Base-by-base conservation (phyloP, 2,797 vertebrate genomes). In the Australoheros facetus region DNA sequence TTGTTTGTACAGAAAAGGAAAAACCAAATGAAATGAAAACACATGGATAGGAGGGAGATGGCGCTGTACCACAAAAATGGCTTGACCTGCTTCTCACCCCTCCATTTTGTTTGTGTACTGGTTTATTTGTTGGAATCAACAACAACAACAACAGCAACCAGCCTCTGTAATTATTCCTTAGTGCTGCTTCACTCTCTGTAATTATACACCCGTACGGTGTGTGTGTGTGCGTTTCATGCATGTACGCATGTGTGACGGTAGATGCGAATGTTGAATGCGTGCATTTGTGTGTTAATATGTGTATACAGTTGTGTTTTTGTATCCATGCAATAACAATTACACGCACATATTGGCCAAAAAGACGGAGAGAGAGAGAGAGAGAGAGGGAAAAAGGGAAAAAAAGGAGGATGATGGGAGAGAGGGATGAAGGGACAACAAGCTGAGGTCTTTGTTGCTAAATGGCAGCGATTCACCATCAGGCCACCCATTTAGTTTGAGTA, bases 131-230 rank as follows among this genome's bases (percentile, higher is more conserved):
- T 92, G 91, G 92, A 91, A 94, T 89, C 89, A 93, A 93, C 92
- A 93, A 87, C 82, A 89, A 91, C 89, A 93, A 85, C 85, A 91
- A 86, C 87, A 86, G 64, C 81, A 70, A 89, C 82, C 92, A 90
- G 89, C 87, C 92, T 90, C 90, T 93, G 83, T 93, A 95, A 95
- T 95, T 94, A 95, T 94, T 94, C 93, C 92, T 94, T 86, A 93
- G 93, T 92, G 91, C 92, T 94, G 93, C 92, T 92, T 93, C 90
- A 82, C 88, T 89, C 88, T 81, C 89, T 90, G 90, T 94, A 95
- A 95, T 95, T 95, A 95, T 91, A 94, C 90, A 91, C 91, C 85
- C 86, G 84, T 87, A 90, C 85, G 54, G 48, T 39, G 79, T 73
- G 78, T 80, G 82, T 80, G 81, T 77, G 76, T 76, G 81, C 75